Conservation (phyloP, 2,888 invertebrate genomes). For the Leptopilina myrica region DNA sequence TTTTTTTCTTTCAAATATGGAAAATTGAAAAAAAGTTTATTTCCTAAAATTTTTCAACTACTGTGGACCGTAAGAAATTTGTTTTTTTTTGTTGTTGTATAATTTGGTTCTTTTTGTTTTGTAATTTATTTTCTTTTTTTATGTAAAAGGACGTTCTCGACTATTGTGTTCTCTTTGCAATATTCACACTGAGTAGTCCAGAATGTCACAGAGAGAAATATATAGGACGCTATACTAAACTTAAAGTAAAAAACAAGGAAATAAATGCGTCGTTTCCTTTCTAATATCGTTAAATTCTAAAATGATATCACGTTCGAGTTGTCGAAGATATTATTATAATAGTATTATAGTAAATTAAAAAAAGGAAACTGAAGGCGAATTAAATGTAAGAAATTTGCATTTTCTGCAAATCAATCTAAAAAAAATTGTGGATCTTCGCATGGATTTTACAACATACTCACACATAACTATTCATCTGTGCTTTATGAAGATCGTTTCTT, state of each 20-base stretch:
- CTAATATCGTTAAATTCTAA: slow-evolving; percentile 29
- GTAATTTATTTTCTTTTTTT: slow-evolving; percentile 37
- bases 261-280: slow-evolving; percentile 23
- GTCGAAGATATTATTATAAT: slow-evolving; percentile 4
- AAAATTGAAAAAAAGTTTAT: slow-evolving; percentile 70
- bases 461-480: slow-evolving; percentile 38
- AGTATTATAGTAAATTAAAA: background rate
- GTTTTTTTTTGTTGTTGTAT: slow-evolving; percentile 46
- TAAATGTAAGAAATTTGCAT: slow-evolving; percentile 15
- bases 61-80: slow-evolving; percentile 68
- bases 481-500: slow-evolving; percentile 46
- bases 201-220: slow-evolving; percentile 18
- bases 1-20: slow-evolving; percentile 60
- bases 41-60: slow-evolving; percentile 68
- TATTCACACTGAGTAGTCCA: background rate
- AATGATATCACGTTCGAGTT: slow-evolving; percentile 37
- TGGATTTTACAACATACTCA: slow-evolving; percentile 33
- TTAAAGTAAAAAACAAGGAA: slow-evolving; percentile 27
- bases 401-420: slow-evolving; percentile 24
- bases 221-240: slow-evolving; percentile 22
- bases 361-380: slow-evolving; percentile 28
- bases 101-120: slow-evolving; percentile 49
- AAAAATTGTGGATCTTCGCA: slow-evolving; percentile 20
- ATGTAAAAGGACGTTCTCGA: slow-evolving; percentile 24
- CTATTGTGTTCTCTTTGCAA: slow-evolving; percentile 10